A percentile compares a stretch with the other conserved stretches of the same genome.
phyloP scores from a whole-genome alignment of 2,888 invertebrate species.

The Incurvaria masculella region DNA sequence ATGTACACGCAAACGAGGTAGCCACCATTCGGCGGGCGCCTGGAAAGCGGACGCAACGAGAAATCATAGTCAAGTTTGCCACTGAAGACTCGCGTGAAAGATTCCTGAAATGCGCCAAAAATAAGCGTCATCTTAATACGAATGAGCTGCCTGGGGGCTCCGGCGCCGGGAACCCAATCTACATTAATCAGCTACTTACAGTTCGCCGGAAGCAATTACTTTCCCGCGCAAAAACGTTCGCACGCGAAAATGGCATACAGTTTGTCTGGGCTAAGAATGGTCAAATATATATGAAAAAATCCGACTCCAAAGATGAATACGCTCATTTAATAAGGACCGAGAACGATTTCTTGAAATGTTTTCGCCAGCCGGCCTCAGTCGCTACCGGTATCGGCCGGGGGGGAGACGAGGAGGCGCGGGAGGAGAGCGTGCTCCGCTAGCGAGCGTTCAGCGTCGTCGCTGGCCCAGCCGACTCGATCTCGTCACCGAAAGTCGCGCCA shows the following conservation, averaged over 20 bases:
- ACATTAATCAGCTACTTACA: neutral
- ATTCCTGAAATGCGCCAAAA: neutral
- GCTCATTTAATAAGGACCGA: too few species aligned
- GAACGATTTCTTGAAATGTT: too few species aligned
- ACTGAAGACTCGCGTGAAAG: neutral
- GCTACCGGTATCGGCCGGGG: too few species aligned
- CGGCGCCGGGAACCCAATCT: neutral
- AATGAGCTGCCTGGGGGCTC: neutral
- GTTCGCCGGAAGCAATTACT: neutral
- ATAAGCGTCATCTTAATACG: neutral
- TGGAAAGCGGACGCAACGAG: neutral
- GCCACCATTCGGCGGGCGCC: neutral
- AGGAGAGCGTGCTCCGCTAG: too few species aligned
- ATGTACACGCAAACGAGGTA: neutral
- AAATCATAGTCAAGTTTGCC: neutral
- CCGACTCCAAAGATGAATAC: too few species aligned
- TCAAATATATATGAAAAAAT: too few species aligned
- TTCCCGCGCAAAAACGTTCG: neutral
- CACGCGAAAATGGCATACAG: neutral
- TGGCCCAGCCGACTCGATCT: too few species aligned
- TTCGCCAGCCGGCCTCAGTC: too few species aligned
- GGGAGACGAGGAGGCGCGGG: too few species aligned
- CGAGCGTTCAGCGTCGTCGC: too few species aligned
- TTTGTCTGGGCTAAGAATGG: neutral
- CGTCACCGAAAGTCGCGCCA: too few species aligned